Evolutionary conservation across 2,888 invertebrate species (phyloP).

Genomic region (Tinea pellionella): DNA sequence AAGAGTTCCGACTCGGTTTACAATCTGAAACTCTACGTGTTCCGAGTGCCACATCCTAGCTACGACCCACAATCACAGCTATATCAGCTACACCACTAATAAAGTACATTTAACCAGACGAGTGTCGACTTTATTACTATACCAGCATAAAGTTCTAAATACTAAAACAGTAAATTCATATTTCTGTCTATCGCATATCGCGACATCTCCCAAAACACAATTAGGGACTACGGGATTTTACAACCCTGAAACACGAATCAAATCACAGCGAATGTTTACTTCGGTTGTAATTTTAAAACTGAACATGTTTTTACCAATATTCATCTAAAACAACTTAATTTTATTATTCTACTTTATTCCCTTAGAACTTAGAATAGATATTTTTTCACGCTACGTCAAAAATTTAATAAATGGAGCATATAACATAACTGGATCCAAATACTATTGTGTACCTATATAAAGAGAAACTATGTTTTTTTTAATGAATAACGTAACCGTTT

Average conservation of each 20-base stretch:
- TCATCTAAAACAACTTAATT: too few relatives aligned
- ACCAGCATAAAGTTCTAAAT: background rate
- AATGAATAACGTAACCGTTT: too few relatives aligned
- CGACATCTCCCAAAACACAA: slow-evolving; percentile 5
- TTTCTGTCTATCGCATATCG: background rate
- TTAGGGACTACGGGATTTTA: background rate
- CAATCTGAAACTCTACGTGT: slow-evolving; percentile 7
- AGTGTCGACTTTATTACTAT: background rate
- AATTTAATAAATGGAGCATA: too few relatives aligned
- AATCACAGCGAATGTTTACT: background rate
- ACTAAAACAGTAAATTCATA: background rate
- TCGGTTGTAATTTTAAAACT: too few relatives aligned
- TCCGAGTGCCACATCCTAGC: slow-evolving; percentile 2
- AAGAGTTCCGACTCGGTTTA: slow-evolving; percentile 21
- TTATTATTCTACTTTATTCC: too few relatives aligned
- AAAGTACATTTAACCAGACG: background rate
- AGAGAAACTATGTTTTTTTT: too few relatives aligned
- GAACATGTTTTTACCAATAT: too few relatives aligned
- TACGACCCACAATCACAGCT: slow-evolving; percentile 4
- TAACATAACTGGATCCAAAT: too few relatives aligned
- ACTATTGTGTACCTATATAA: too few relatives aligned
- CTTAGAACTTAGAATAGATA: too few relatives aligned
- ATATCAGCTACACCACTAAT: background rate
- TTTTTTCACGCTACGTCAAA: too few relatives aligned
- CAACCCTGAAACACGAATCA: background rate